These are phyloP conservation scores for Rhinatrema bivittatum DNA, from an alignment of 2,797 vertebrate species.

Conservation along the genomic window DNA sequence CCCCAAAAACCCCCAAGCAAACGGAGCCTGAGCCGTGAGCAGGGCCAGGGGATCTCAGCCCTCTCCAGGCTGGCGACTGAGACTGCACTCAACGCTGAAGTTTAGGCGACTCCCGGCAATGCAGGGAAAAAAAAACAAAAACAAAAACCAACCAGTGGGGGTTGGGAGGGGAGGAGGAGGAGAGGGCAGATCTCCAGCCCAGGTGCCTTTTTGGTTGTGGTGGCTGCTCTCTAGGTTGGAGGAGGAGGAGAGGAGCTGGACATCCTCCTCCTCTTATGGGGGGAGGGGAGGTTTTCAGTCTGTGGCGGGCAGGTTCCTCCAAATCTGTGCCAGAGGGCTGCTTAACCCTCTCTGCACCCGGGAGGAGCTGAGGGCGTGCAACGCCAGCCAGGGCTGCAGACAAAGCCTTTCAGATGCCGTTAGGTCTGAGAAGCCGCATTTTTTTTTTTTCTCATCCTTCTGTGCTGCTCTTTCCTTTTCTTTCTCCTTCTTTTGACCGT, in stretches of 20 bases:
- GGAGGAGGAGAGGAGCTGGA: constrained; percentile 8
- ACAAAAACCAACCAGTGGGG: background rate
- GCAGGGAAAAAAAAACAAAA: background rate
- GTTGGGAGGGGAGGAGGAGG: background rate
- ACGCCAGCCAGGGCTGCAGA: background rate
- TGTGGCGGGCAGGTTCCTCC: constrained; percentile 7
- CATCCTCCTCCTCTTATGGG: background rate
- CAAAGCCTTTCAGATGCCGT: too few species aligned
- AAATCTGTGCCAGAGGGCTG: background rate
- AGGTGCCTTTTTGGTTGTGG: constrained; percentile 6
- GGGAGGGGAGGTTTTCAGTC: constrained; percentile 3
- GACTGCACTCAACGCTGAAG: background rate
- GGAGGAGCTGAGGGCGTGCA: background rate
- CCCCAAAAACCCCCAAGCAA: background rate
- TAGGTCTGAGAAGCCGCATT: rapidly evolving
- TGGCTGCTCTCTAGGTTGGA: background rate
- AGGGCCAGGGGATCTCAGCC: background rate
- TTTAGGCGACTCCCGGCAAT: background rate
- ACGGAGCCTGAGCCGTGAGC: background rate
- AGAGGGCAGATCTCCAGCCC: background rate
- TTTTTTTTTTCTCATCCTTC: background rate
- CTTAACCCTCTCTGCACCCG: background rate
- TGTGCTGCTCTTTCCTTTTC: background rate
- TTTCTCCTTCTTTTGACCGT: too few species aligned
- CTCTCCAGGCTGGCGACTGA: background rate